Evolutionary conservation across 2,113 vertebrate species (phyloP).

Genomic region (Mobula hypostoma): DNA sequence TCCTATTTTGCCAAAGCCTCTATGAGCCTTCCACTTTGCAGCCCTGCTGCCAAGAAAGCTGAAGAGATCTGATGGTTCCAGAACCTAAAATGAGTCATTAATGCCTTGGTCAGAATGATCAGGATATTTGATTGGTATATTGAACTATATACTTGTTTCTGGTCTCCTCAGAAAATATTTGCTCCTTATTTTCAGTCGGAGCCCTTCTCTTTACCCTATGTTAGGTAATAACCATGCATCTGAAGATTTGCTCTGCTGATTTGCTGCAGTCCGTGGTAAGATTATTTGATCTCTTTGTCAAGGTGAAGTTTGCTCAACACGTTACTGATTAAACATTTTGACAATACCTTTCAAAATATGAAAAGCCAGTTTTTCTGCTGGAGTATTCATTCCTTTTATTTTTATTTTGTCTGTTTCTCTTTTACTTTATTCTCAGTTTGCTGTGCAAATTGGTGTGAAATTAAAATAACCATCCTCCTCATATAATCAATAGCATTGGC

Average conservation of each 20-base stretch:
- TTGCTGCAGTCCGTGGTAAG: constrained; percentile 41
- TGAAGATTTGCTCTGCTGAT: constrained; percentile 38
- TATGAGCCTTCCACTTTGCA: too few relatives aligned
- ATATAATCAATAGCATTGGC: constrained; percentile 60
- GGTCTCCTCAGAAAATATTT: background rate
- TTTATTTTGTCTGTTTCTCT: constrained; percentile 41
- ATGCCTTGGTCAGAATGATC: background rate
- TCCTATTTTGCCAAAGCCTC: too few relatives aligned
- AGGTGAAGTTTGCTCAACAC: background rate
- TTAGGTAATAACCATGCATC: background rate
- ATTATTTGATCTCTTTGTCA: constrained; percentile 36
- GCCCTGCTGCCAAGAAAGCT: too few relatives aligned
- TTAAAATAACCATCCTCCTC: constrained; percentile 56
- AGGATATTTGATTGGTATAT: background rate
- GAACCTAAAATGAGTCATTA: background rate
- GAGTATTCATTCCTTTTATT: constrained; percentile 45
- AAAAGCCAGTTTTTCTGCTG: background rate
- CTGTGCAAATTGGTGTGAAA: constrained; percentile 69
- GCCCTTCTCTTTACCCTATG: background rate
- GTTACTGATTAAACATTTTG: background rate
- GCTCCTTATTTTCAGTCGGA: background rate
- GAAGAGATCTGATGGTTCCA: too few relatives aligned
- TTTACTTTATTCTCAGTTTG: constrained; percentile 50
- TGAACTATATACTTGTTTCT: background rate
- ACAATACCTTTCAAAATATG: background rate